Evolutionary conservation across 2,797 vertebrate species (phyloP).

Genomic region (Anabacerthia variegaticeps): DNA sequence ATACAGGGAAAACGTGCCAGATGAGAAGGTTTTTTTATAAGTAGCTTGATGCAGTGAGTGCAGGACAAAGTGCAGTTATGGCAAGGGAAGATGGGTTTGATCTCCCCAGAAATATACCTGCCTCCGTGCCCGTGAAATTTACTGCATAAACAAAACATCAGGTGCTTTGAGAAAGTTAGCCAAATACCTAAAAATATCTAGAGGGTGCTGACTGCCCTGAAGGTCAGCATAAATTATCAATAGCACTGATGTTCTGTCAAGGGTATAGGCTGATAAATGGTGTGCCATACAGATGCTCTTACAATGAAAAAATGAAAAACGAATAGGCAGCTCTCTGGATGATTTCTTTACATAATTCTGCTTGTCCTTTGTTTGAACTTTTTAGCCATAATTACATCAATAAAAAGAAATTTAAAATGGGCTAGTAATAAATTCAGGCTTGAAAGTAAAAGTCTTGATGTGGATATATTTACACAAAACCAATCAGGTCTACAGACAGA

Average conservation of each 20-base stretch:
- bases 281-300: not conserved
- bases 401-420: slow-evolving; percentile 30
- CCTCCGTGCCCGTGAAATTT: not conserved
- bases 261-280: slow-evolving; percentile 3
- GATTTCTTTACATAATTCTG: slow-evolving; percentile 13
- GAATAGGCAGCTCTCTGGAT: not conserved
- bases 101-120: slow-evolving; percentile 17
- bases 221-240: slow-evolving; percentile 48
- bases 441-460: not conserved
- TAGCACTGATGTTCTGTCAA: slow-evolving; percentile 19
- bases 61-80: not conserved
- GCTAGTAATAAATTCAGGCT: slow-evolving; percentile 21
- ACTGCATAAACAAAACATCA: slow-evolving; percentile 57
- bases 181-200: slow-evolving; percentile 58
- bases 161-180: slow-evolving; percentile 52
- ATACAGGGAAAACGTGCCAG: not conserved
- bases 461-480: not conserved
- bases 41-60: not conserved
- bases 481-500: not conserved
- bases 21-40: not conserved
- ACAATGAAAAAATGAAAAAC: not conserved
- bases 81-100: not conserved
- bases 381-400: slow-evolving; percentile 12
- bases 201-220: slow-evolving; percentile 36
- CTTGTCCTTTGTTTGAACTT: slow-evolving; percentile 52